A percentile compares a stretch with the other conserved stretches of the same genome.
These are phyloP conservation scores for Charina bottae DNA, from an alignment of 2,113 vertebrate species.

Conservation along the genomic window DNA sequence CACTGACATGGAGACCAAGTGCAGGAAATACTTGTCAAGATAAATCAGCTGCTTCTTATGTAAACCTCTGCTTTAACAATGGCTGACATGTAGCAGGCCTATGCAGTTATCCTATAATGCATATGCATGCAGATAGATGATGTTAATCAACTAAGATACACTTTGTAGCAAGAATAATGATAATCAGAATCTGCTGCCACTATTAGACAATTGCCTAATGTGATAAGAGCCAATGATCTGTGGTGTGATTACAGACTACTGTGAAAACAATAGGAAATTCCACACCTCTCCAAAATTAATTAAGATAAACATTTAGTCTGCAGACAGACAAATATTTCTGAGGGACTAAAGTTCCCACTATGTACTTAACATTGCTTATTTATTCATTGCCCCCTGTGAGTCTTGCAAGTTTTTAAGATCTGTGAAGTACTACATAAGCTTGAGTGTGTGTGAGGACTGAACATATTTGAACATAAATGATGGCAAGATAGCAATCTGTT, in stretches of 20 bases:
- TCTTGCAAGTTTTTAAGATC: neutral
- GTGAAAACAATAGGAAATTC: neutral
- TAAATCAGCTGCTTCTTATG: neutral
- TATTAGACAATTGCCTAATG: constrained; percentile 1
- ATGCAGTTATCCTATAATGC: neutral
- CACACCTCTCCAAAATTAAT: neutral
- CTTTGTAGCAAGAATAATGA: neutral
- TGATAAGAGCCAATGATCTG: constrained; percentile 2
- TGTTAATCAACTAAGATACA: neutral
- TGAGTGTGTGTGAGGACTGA: neutral
- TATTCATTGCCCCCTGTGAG: neutral
- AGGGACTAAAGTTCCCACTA: neutral
- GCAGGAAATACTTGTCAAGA: neutral
- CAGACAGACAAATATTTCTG: neutral
- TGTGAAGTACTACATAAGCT: neutral
- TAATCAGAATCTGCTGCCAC: neutral
- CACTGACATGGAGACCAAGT: neutral
- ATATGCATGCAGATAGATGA: neutral
- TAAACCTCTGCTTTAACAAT: neutral
- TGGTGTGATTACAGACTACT: constrained; percentile 5
- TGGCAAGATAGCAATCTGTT: neutral
- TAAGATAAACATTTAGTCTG: neutral
- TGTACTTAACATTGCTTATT: neutral
- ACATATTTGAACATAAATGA: neutral
- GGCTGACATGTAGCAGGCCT: neutral